These are phyloP conservation scores for Spilogale gracilis DNA, from an alignment of 2,113 vertebrate genomes.

Conservation along the genomic window DNA sequence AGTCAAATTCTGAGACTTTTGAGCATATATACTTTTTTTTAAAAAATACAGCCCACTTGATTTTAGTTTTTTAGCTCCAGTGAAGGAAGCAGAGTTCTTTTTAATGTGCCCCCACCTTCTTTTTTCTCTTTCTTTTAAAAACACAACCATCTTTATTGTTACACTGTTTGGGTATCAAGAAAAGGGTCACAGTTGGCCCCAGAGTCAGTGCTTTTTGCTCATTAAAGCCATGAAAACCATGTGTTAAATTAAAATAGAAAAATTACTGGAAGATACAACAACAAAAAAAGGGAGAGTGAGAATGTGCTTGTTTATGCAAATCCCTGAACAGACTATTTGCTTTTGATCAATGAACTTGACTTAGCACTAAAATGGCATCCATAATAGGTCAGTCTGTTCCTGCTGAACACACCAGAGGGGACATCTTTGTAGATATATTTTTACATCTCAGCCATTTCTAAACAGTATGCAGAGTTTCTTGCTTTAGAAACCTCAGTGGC, in stretches of 20 bases:
- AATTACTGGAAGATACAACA: slow-evolving; percentile 31
- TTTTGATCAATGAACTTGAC: slow-evolving; percentile 36
- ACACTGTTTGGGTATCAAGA: neutral
- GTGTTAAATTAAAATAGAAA: slow-evolving; percentile 59
- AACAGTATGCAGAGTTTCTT: slow-evolving; percentile 20
- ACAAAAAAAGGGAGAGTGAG: neutral
- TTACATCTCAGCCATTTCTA: slow-evolving; percentile 54
- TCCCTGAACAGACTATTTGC: neutral
- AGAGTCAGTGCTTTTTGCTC: slow-evolving; percentile 56
- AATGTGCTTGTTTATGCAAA: slow-evolving; percentile 52
- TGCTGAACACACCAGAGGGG: neutral
- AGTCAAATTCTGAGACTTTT: slow-evolving; percentile 59
- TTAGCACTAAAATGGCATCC: slow-evolving; percentile 40
- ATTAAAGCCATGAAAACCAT: slow-evolving; percentile 48
- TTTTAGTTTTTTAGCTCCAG: slow-evolving; percentile 57
- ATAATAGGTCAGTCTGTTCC: slow-evolving; percentile 25
- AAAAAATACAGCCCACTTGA: neutral
- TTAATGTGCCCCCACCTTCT: neutral
- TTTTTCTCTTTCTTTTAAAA: neutral
- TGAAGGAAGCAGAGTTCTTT: slow-evolving; percentile 46
- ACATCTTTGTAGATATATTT: neutral
- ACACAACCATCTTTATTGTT: neutral
- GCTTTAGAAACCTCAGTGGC: neutral
- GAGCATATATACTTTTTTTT: neutral
- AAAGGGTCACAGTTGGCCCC: neutral